Evolutionary conservation across 2,113 vertebrate genomes (phyloP), one percentile per base, ranked within the genome.

Genomic region (Hemichromis elongatus): DNA sequence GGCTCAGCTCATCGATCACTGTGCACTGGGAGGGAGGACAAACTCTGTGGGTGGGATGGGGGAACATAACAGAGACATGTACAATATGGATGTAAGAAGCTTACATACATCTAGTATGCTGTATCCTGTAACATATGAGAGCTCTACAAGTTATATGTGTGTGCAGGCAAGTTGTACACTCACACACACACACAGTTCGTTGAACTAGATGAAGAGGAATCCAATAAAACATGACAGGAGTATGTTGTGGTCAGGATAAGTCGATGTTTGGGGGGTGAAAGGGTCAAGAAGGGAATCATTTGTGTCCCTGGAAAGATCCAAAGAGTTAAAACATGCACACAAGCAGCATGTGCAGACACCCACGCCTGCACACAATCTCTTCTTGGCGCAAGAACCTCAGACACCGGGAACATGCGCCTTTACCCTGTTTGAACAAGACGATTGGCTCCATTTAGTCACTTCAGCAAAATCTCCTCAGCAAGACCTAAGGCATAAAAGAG

Each of bases 1-100:
- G 70, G 59, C 77, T 78, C 90, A 53, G 91, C 85, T 94, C 95
- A 95, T 96, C 92, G 90, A 95, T 96, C 95, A 96, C 85, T 52
- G 88, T n/a, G 81, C 87, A 42, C 77, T 61, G 40, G 63, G 89
- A 88, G 84, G 90, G 92, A 94, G 91, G 94, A 95, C 92, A 90
- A 87, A 63, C 87, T 18, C 79, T 61, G 90, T 94, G 94, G 94
- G 93, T 94, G 93, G 93, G 88, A 94, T 85, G 30, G 57, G 81
- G 88, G 90, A 91, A 83, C 81, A 80, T 73, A 82, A 86, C 59
- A 12, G 79, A 85, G 86, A 92, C 81, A 83, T 85, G 86, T 84
- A 83, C 52, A 79, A 84, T 87, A 88, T 88, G 83, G 79, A 80
- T 84, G 78, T 73, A 81, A 84, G 59, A 87, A 33, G 45, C 47